Evolutionary conservation across 2,113 vertebrate genomes (phyloP).

Genomic region (Sprattus sprattus): DNA sequence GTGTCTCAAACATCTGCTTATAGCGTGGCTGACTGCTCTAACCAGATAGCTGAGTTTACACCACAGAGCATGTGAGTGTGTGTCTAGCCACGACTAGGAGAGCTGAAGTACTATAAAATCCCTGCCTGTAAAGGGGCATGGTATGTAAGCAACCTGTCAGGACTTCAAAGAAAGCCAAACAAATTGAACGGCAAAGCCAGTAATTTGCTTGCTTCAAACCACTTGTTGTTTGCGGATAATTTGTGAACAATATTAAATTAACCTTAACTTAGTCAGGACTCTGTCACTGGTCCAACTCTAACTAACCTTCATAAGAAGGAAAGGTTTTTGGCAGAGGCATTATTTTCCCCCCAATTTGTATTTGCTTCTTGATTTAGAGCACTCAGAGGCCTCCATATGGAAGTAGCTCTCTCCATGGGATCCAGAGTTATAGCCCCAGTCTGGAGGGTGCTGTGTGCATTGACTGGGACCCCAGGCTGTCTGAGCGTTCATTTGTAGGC

Average conservation of each 20-base stretch:
- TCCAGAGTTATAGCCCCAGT: not conserved
- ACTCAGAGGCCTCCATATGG: not conserved
- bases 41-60: not conserved
- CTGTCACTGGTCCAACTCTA: not conserved
- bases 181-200: not conserved
- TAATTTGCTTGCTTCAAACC: not conserved
- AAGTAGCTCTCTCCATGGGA: not conserved
- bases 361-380: not conserved
- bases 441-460: not conserved
- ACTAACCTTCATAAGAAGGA: not conserved
- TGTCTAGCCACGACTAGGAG: not conserved
- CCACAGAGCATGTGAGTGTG: not conserved
- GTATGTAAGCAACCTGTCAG: slow-evolving; percentile 11
- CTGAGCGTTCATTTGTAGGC: slow-evolving; percentile 12
- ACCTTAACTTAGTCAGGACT: not conserved
- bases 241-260: not conserved
- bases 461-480: not conserved
- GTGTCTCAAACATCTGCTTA: not conserved
- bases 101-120: not conserved
- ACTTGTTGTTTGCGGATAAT: not conserved
- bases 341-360: not conserved
- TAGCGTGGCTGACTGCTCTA: too few relatives aligned
- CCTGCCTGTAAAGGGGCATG: not conserved
- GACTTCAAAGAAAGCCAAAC: not conserved
- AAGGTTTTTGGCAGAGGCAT: not conserved